phyloP scores from a whole-genome alignment of 2,888 invertebrate genomes.

The Synanthedon vespiformis region DNA sequence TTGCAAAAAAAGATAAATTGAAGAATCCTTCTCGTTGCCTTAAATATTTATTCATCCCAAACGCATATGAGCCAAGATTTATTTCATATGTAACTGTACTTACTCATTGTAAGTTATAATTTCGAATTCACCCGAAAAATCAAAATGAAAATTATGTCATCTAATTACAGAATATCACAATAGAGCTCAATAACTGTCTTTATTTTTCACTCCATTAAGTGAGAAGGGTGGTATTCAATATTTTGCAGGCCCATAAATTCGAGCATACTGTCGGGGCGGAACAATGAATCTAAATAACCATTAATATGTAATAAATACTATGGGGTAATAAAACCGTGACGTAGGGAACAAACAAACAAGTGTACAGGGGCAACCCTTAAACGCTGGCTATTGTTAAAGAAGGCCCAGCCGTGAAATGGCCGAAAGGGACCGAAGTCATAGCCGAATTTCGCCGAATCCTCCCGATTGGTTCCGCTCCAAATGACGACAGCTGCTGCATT shows the following conservation, averaged over 20 bases:
- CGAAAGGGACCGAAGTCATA: slow-evolving; percentile 27
- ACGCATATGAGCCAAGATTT: no score
- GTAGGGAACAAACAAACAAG: slow-evolving; percentile 67
- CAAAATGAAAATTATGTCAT: slow-evolving; percentile 17
- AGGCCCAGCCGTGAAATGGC: slow-evolving; percentile 22
- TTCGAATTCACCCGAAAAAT: not conserved
- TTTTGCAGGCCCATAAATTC: slow-evolving; percentile 62
- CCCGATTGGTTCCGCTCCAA: slow-evolving; percentile 63
- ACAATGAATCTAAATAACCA: slow-evolving; percentile 71
- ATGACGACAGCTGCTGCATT: slow-evolving; percentile 66
- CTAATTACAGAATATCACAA: slow-evolving; percentile 43
- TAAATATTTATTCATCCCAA: no score
- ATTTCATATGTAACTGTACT: no score
- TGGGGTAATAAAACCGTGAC: slow-evolving; percentile 60
- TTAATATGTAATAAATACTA: slow-evolving; percentile 71
- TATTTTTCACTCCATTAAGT: slow-evolving; percentile 36
- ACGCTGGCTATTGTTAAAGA: slow-evolving; percentile 39
- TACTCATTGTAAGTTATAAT: no score
- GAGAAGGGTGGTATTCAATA: slow-evolving; percentile 45
- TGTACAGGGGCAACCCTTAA: slow-evolving; percentile 55
- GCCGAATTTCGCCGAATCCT: slow-evolving; percentile 38
- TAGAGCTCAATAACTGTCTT: slow-evolving; percentile 33
- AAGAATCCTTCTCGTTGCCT: no score
- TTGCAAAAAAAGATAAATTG: no score
- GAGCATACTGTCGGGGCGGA: slow-evolving; percentile 63